A percentile compares a stretch with the other conserved stretches of the same genome.
Conservation (phyloP, 2,113 vertebrate species). For the Ageneiosus marmoratus region DNA sequence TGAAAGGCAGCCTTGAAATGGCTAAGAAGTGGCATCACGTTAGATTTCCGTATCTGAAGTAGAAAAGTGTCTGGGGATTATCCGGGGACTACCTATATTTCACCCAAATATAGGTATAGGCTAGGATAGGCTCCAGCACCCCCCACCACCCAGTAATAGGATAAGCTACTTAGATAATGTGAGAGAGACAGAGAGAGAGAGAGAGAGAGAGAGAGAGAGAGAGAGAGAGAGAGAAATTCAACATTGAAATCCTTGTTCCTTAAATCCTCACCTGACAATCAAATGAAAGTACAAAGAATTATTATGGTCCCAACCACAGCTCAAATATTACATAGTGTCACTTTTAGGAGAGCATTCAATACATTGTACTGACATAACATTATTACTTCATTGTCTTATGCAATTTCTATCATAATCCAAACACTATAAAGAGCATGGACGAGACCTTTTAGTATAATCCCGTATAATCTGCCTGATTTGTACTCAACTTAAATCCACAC, state of each 20-base stretch:
- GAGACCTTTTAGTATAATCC: constrained; percentile 13
- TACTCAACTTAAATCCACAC: constrained; percentile 9
- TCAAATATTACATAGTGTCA: not conserved
- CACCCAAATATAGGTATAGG: too few species aligned
- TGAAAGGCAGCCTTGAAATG: not conserved
- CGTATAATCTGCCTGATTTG: constrained; percentile 12
- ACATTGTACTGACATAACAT: not conserved
- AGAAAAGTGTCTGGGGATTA: too few species aligned
- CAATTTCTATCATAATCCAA: not conserved
- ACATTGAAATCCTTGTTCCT: not conserved
- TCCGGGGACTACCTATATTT: too few species aligned
- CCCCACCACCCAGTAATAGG: too few species aligned
- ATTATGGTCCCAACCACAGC: not conserved
- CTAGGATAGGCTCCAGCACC: too few species aligned
- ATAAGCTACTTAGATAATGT: too few species aligned
- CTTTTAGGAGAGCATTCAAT: not conserved
- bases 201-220: too few species aligned
- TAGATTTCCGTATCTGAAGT: not conserved
- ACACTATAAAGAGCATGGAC: not conserved
- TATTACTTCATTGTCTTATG: constrained; percentile 9
- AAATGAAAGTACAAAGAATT: not conserved
- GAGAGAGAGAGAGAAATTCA: not conserved
- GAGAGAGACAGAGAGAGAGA: too few species aligned
- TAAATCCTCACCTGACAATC: not conserved
- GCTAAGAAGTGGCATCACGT: not conserved